These are phyloP conservation scores for Drepana falcataria DNA, from an alignment of 2,888 invertebrate genomes.

Conservation along the genomic window DNA sequence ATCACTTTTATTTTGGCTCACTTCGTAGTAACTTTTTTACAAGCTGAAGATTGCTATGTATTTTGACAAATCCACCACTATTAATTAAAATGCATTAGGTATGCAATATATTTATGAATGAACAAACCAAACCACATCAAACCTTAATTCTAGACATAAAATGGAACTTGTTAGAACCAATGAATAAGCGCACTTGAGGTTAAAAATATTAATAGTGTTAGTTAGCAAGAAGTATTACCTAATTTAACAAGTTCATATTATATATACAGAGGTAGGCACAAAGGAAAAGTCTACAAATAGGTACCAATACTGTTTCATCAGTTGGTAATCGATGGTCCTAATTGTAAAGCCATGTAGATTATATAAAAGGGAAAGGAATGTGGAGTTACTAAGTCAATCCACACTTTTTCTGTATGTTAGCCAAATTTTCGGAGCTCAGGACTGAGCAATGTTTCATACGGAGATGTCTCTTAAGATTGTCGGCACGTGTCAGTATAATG, in stretches of 20 bases:
- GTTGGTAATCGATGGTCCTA: not conserved
- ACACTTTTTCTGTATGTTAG: slow-evolving; percentile 62
- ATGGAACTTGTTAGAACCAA: slow-evolving; percentile 54
- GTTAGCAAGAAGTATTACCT: slow-evolving; percentile 10
- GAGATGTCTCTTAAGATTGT: slow-evolving; percentile 83
- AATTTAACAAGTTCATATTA: slow-evolving; percentile 6
- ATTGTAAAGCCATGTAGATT: not conserved
- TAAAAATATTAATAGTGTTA: slow-evolving; percentile 29
- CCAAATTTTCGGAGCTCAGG: slow-evolving; percentile 52
- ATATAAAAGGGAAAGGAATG: not conserved
- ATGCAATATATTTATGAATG: slow-evolving; percentile 5
- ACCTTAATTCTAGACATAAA: slow-evolving; percentile 71
- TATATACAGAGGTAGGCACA: not conserved
- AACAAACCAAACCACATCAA: slow-evolving; percentile 63
- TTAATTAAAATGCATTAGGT: slow-evolving; percentile 6
- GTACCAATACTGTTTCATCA: not conserved
- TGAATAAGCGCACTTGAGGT: slow-evolving; percentile 35
- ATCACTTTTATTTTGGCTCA: not conserved
- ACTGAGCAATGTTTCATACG: slow-evolving; percentile 79
- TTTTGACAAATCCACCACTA: slow-evolving; percentile 6
- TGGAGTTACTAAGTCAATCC: slow-evolving; percentile 28
- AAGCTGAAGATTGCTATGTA: not conserved
- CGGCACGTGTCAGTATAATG: slow-evolving; percentile 81
- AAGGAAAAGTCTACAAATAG: not conserved
- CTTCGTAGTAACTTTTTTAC: not conserved